phyloP scores from a whole-genome alignment of 2,888 invertebrate genomes.

The Drosophila recens region DNA sequence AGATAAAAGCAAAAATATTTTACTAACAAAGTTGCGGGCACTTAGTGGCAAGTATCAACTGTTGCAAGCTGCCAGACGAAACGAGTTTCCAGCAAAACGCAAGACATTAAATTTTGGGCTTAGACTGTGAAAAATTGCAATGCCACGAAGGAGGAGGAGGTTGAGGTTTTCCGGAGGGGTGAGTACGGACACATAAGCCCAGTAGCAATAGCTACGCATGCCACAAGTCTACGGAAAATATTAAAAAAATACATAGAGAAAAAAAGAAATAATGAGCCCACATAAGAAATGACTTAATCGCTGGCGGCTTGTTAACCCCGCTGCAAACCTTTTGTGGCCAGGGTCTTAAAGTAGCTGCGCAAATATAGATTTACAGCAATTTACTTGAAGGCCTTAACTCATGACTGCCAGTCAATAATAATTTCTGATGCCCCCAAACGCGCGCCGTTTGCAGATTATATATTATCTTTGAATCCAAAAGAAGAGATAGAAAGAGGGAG shows the following conservation, averaged over 20 bases:
- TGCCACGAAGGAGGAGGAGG: constrained; percentile 5
- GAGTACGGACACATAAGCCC: constrained; percentile 54
- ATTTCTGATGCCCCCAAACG: constrained; percentile 68
- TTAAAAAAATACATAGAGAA: constrained; percentile 7
- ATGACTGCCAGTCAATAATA: constrained; percentile 75
- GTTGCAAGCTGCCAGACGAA: constrained; percentile 32
- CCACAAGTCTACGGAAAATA: constrained; percentile 12
- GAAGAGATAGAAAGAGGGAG: constrained; percentile 13
- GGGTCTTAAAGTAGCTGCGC: constrained; percentile 78
- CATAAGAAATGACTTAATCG: constrained; percentile 83
- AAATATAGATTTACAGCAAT: constrained; percentile 81
- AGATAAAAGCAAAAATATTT: constrained; percentile 67
- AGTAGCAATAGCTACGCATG: constrained; percentile 73
- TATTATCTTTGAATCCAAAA: constrained; percentile 12
- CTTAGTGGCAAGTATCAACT: constrained; percentile 39
- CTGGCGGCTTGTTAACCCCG: constrained; percentile 79
- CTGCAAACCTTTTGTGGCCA: constrained; percentile 42
- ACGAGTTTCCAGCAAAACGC: constrained; percentile 51
- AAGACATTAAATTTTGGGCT: constrained; percentile 71
- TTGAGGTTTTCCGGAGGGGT: background rate
- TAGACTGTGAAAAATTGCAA: constrained; percentile 65
- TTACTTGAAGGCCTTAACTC: constrained; percentile 67
- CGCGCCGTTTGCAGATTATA: constrained; percentile 70
- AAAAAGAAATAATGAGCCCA: constrained; percentile 70
- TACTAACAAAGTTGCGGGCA: constrained; percentile 63